phyloP scores from a whole-genome alignment of 2,113 vertebrate species.

The Eudorcas thomsonii region DNA sequence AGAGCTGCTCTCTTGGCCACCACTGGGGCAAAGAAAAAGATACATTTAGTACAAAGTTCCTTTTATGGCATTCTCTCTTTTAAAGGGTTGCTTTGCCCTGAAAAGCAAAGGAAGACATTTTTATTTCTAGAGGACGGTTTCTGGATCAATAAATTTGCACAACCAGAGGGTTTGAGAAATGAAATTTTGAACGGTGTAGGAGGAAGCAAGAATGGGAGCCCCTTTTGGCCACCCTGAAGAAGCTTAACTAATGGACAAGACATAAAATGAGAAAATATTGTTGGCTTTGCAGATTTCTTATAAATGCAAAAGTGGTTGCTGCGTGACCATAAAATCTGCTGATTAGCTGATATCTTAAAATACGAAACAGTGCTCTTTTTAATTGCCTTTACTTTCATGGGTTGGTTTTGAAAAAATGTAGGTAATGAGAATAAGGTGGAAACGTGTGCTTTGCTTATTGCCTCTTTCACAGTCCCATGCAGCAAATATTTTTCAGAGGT shows the following conservation, averaged over 20 bases:
- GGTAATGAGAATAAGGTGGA: background rate
- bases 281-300: background rate
- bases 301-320: background rate
- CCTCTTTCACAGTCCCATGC: background rate
- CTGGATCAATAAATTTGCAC: background rate
- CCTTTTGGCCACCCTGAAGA: background rate
- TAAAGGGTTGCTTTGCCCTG: background rate
- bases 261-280: background rate
- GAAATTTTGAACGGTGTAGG: background rate
- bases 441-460: background rate
- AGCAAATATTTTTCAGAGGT: background rate
- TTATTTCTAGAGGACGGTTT: conserved; percentile 1
- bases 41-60: conserved; percentile 45
- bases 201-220: too few species aligned
- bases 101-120: background rate
- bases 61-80: background rate
- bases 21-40: conserved; percentile 16
- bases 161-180: background rate
- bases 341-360: background rate
- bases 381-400: background rate
- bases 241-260: background rate
- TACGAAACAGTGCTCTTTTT: background rate
- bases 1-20: conserved; percentile 52
- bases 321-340: background rate
- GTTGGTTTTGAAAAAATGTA: background rate